Evolutionary conservation across 1,140 invertebrate genomes (phyloP), one percentile per base, ranked within the genome.

Genomic region (Berghia stephanieae): DNA sequence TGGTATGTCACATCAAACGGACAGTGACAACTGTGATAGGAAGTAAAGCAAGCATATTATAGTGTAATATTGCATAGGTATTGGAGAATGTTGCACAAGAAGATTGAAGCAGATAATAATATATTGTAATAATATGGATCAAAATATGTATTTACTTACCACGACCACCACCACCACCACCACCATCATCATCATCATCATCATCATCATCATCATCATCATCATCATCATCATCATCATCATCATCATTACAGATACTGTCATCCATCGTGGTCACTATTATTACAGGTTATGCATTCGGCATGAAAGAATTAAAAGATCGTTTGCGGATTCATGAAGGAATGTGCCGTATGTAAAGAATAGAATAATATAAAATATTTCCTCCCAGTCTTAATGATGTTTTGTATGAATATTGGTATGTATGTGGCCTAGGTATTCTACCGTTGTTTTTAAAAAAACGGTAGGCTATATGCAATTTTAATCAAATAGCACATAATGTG

Each of bases 161-260:
- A 24, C 36, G 36, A 72, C 69, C 74, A 72, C n/a, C 3, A 71
- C 69, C 72, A 75, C 4, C 72, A 68, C 24, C 10, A 63, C 6
- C 55, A 66, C 24, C 27, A 10, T 40, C 34, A 24, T 57, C 52
- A 36, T 34, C 57, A 38, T 75, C 73, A 36, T 76, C 74, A 38
- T 76, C 74, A 76, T 8, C 74, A 76, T 76, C 40, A 69, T 68
- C 49, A 75, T 68, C 42, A 27, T 75, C 49, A 68, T 75, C 34
- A 73, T 73, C 57, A 34, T 73, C 57, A 68, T 75, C 34, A 36
- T 63, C 52, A 55, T 68, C 46, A 75, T 75, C 31, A 75, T 24
- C 57, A 75, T 27, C 42, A 63, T 36, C 42, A 46, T 66, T 34
- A 4, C 36, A 4, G 40, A n/a, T 38, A 34, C 36, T 38, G 40